Base-by-base conservation (phyloP, 2,113 vertebrate genomes). In the Crotalus tigris region DNA sequence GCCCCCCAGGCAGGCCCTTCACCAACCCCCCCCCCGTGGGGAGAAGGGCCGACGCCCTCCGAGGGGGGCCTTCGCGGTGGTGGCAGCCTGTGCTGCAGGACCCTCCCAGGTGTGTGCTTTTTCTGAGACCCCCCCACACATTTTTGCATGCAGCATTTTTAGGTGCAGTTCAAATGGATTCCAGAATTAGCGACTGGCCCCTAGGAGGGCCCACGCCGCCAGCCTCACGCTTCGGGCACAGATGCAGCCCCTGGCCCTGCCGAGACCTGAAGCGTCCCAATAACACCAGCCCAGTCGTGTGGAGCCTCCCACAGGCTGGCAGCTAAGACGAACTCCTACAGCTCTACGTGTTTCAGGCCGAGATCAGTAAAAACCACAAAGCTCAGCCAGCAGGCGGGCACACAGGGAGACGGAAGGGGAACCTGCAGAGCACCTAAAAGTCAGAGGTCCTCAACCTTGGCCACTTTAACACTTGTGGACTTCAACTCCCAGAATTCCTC, bases 261-360 rank as follows among this genome's bases (percentile, higher is more conserved):
- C 59, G 10, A 3, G 24, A 29, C 57, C 57, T 23, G 57, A 21
- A 58, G 29, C 17, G 12, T 5, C 13, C 64, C 64, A n/a, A 1
- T 17, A 4, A 17, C 4, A 5, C 29, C 12, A 1, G 13, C 12
- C 64, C 4, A 1, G 29, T 13, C 0, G 4, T 2, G 11, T 7
- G n/a, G 69, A 7, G 69, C 15, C 69, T 39, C n/a, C 15, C 1
- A 1, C 15, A 8, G n/a, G 69, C 33, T 3, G 33, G 69, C 69
- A 39, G 69, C 6, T 12, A 4, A 29, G 26, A 0, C 5, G 0
- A 64, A n/a, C 26, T 5, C 61, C 61, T 64, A n/a, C 12, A n/a
- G 29, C 26, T 64, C 26, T 13, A 5, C 29, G 5, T 17, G 55
- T 4, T 1, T 3, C 17, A 19, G 17, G 55, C 15, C 55, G 15